A percentile compares a stretch with the other conserved stretches of the same genome.
phyloP scores from a whole-genome alignment of 2,888 invertebrate genomes.

The Cosmia pyralina region DNA sequence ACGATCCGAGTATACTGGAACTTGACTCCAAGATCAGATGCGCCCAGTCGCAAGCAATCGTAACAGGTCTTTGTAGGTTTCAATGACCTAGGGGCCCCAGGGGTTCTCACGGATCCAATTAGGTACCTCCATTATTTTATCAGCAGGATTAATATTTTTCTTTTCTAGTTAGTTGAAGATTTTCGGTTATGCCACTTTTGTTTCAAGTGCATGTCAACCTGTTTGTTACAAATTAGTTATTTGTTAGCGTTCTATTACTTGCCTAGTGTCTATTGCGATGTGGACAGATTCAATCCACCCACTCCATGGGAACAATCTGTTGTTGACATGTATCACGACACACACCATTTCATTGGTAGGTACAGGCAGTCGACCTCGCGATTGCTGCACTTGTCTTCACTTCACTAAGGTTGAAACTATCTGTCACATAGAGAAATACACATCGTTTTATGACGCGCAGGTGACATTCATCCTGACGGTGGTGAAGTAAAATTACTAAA shows the following conservation, averaged over 20 bases:
- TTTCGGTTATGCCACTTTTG: neutral
- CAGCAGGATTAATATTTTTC: neutral
- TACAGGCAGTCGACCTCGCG: no score
- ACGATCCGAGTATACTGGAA: neutral
- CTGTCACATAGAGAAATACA: no score
- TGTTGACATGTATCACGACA: neutral
- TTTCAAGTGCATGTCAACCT: neutral
- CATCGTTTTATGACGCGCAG: no score
- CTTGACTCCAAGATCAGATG: neutral
- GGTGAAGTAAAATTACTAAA: neutral
- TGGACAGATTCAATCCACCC: neutral
- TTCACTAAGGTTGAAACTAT: neutral
- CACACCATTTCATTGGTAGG: neutral
- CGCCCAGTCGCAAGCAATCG: neutral
- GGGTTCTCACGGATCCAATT: neutral
- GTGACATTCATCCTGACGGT: neutral
- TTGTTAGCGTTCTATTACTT: constrained; percentile 8
- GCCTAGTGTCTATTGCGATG: constrained; percentile 9
- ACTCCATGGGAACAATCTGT: neutral
- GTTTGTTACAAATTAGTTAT: constrained; percentile 11
- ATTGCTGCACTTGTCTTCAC: neutral
- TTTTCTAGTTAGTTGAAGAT: neutral
- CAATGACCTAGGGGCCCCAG: neutral
- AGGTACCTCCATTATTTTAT: neutral
- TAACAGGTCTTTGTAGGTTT: neutral